Base-by-base conservation (phyloP, 2,797 vertebrate species). In the Intellagama lesueurii region DNA sequence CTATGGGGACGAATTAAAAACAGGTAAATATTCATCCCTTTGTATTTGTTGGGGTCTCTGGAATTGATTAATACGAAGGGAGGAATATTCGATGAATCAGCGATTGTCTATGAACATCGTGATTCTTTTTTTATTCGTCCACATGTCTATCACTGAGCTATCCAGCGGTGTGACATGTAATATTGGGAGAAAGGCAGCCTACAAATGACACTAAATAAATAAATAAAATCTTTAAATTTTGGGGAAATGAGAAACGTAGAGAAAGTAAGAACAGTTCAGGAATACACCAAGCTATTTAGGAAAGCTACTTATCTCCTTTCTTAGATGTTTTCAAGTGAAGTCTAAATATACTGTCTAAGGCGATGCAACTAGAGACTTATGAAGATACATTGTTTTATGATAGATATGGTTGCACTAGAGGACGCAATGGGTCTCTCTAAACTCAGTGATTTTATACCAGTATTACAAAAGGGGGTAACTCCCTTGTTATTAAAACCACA, bases 301-400 rank as follows among this genome's bases (percentile, higher is more conserved):
- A 80, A 49, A 12, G 52, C 44, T 72, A 11, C 64, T 3, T 81
- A 66, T 76, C 47, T 7, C 40, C 24, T 35, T 4, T 56, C 22
- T 88, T 32, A 76, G 49, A 87, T 32, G 7, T 86, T 52, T 86
- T 81, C 83, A 86, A 81, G 4, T 17, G 28, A 86, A 81, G 64
- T 49, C 44, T 52, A 86, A 22, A 30, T n/a, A 70, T 16, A 40
- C 35, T 30, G 19, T 77, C 40, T 66, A 64, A 6, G 35, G 30
- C 28, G 32, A 81, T 5, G 14, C 68, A 72, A 52, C 56, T 16
- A 47, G 72, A 26, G 24, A 60, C 40, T 40, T 30, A 72, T 24
- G 40, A 56, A 56, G 52, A 56, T 8, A 14, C 52, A 56, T 56
- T 85, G 49, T 64, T 73, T 89, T 85, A 64, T 30, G 30, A 81